Evolutionary conservation across 2,797 vertebrate species (phyloP).

Genomic region (Rhinoraja longicauda): DNA sequence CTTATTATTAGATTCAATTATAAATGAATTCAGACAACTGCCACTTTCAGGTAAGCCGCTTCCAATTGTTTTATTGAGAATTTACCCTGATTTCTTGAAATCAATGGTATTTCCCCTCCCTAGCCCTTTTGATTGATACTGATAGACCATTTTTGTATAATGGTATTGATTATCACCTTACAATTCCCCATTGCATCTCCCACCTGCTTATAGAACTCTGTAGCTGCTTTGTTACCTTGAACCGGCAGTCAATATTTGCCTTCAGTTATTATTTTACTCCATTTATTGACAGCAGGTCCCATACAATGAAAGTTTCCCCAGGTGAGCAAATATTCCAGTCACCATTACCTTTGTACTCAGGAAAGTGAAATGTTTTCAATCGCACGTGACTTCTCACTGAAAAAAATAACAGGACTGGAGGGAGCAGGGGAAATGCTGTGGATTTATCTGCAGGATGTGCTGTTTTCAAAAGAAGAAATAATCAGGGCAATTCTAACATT

Average conservation of each 20-base stretch:
- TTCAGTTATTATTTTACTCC: neutral
- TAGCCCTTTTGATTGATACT: neutral
- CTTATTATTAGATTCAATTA: neutral
- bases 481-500: neutral
- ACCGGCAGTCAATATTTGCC: neutral
- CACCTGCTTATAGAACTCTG: neutral
- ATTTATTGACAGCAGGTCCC: neutral
- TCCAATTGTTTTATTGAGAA: neutral
- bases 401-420: neutral
- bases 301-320: neutral
- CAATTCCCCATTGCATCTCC: neutral
- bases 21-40: neutral
- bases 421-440: neutral
- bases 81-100: neutral
- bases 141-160: neutral
- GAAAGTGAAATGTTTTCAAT: neutral
- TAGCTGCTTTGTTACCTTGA: conserved; percentile 13
- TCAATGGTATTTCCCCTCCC: neutral
- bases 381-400: too few relatives aligned
- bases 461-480: neutral
- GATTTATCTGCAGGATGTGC: neutral
- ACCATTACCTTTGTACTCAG: neutral
- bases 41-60: neutral
- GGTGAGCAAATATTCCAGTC: neutral
- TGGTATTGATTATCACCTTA: neutral